Conservation (phyloP, 53 echinoderm and acorn worm species). For the Luidia sarsii region DNA sequence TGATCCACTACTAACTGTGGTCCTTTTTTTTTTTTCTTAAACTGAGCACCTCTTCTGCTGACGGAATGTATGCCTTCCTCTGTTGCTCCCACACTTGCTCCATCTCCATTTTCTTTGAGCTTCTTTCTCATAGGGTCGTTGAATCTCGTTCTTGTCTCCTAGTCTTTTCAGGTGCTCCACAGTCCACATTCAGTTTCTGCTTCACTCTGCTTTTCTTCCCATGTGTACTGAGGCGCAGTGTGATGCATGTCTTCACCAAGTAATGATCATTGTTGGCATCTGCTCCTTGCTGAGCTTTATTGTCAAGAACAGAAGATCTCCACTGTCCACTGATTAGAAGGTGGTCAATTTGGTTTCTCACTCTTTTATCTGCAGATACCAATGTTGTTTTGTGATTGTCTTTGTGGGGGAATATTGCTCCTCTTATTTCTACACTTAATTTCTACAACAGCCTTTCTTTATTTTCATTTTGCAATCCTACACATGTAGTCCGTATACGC, state of each 20-base stretch:
- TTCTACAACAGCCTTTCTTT: not conserved
- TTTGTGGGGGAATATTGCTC: conserved; percentile 3
- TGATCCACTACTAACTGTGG: not conserved
- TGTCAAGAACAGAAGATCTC: not conserved
- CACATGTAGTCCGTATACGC: conserved; percentile 21
- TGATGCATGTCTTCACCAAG: not conserved
- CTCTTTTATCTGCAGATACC: not conserved
- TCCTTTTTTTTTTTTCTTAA: not conserved
- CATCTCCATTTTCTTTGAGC: not conserved
- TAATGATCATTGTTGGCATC: not conserved
- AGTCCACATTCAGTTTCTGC: conserved; percentile 2
- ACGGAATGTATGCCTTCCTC: not conserved
- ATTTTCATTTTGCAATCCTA: not conserved
- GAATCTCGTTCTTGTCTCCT: conserved; percentile 3
- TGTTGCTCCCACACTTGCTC: not conserved
- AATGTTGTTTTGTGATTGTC: not conserved
- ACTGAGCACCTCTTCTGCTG: conserved; percentile 10
- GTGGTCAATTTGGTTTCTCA: conserved; percentile 3
- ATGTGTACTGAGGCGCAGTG: not conserved
- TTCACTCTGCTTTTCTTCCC: conserved; percentile 34
- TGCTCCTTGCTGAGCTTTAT: not conserved
- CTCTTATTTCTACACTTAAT: not conserved
- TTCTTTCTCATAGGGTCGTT: not conserved
- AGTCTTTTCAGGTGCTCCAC: not conserved
- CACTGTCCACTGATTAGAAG: not conserved